Percentiles rank a stretch among this genome's conserved stretches.
Evolutionary conservation across 2,888 invertebrate genomes (phyloP).

Genomic region (Adelognathus sp.): DNA sequence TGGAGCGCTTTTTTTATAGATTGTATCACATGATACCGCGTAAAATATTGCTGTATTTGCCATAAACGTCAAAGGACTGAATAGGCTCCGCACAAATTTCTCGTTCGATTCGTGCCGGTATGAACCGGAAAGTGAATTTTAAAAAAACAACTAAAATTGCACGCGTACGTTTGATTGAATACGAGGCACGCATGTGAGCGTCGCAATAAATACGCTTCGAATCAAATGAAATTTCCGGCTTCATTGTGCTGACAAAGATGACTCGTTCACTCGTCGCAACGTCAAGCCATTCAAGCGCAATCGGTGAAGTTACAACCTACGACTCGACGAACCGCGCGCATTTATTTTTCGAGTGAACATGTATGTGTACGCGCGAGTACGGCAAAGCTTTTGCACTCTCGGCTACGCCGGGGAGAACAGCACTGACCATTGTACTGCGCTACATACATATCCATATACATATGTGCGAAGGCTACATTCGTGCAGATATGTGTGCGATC

Average conservation of each 20-base stretch:
- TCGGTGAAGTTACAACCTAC: conserved; percentile 50
- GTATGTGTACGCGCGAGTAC: background rate
- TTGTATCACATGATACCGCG: background rate
- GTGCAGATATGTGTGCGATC: background rate
- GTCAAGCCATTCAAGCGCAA: conserved; percentile 65
- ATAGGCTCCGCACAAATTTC: background rate
- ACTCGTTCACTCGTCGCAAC: conserved; percentile 50
- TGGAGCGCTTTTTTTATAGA: background rate
- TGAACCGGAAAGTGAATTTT: background rate
- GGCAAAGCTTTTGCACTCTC: background rate
- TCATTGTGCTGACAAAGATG: conserved; percentile 60
- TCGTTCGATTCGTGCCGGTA: conserved; percentile 6
- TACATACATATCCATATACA: background rate
- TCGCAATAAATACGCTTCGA: conserved; percentile 62
- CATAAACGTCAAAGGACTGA: background rate
- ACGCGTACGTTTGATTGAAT: conserved; percentile 36
- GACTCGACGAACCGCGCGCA: conserved; percentile 39
- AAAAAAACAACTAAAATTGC: conserved; percentile 28
- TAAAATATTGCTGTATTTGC: background rate
- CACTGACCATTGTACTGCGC: background rate
- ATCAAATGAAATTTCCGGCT: conserved; percentile 70
- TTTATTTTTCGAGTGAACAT: conserved; percentile 8
- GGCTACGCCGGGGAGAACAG: background rate
- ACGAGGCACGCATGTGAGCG: background rate
- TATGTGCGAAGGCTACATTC: background rate